Conservation (phyloP, 2,113 vertebrate species). For the Corvus hawaiiensis region DNA sequence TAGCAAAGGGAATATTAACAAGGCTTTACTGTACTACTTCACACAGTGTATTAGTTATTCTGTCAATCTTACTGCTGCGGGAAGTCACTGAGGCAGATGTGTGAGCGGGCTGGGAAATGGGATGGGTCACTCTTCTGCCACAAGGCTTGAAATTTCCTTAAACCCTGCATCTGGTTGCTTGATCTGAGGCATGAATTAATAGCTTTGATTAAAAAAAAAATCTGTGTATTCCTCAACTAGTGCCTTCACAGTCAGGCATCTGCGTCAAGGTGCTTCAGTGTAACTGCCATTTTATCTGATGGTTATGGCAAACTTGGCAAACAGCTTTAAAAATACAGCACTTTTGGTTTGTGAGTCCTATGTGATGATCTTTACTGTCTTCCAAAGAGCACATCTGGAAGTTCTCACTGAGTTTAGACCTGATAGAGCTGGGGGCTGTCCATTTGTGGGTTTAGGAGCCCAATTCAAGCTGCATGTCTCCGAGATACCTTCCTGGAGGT, state of each 20-base stretch:
- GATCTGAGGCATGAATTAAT: neutral
- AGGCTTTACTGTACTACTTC: slow-evolving; percentile 22
- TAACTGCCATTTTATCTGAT: neutral
- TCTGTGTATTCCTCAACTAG: neutral
- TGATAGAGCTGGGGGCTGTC: neutral
- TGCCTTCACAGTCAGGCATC: neutral
- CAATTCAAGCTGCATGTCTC: neutral
- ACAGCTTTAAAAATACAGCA: neutral
- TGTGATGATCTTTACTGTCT: neutral
- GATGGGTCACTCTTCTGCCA: neutral
- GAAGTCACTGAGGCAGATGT: neutral
- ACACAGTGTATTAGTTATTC: neutral
- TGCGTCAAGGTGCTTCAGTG: neutral
- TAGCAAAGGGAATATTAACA: slow-evolving; percentile 5
- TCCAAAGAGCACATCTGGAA: neutral
- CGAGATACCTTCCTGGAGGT: neutral
- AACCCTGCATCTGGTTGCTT: neutral
- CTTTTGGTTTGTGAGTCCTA: neutral
- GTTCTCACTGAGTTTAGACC: neutral
- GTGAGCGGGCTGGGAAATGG: neutral
- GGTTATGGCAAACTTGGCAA: neutral
- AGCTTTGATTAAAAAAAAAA: neutral
- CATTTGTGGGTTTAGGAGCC: neutral
- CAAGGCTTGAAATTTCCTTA: neutral
- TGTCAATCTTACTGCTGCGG: neutral